Evolutionary conservation across 2,797 vertebrate species (phyloP), one percentile per base, ranked within the genome.

Genomic region (Cetoscarus ocellatus): DNA sequence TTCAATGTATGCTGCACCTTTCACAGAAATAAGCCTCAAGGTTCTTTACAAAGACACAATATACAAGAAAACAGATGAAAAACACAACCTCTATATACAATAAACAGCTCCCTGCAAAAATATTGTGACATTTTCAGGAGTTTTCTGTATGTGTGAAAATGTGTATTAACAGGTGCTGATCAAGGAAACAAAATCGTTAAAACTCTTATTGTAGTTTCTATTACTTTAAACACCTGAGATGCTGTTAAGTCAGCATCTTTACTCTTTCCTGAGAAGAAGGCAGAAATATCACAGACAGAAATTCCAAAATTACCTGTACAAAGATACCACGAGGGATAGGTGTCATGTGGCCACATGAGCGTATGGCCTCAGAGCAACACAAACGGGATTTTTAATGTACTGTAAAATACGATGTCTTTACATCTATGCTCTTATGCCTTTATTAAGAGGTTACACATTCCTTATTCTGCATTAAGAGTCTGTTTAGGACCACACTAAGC

Each of bases 401-500:
- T 56, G 0, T 7, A 53, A 61, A 48, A 14, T 18, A 36, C 19
- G 61, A 34, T 4, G 6, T 58, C 2, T 45, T 36, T 58, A 45
- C 7, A 61, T 66, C 9, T 51, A 0, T 52, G 13, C 40, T 47
- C 8, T 52, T 0, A 2, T n/a, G 11, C 35, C 19, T 67, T 49
- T 19, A 11, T 49, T 9, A 39, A 53, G 12, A 1, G 3, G 14
- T 36, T 70, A 34, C 34, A 34, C 34, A 42, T 73, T 79, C 48
- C 7, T 38, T 55, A 17, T 49, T 35, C 59, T 57, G 50, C 43
- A 40, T 15, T 3, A 61, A 9, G 11, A 45, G 3, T 61, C 7
- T 49, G 52, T 36, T 47, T 60, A 51, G 36, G 27, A 4, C 57
- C 49, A 65, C 60, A 70, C 39, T 72, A 11, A 69, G 14, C 10